Percentiles rank a stretch among this genome's conserved stretches.
phyloP scores from a whole-genome alignment of 64 coral and sea anemone species.

The Dendronephthya gigantea region DNA sequence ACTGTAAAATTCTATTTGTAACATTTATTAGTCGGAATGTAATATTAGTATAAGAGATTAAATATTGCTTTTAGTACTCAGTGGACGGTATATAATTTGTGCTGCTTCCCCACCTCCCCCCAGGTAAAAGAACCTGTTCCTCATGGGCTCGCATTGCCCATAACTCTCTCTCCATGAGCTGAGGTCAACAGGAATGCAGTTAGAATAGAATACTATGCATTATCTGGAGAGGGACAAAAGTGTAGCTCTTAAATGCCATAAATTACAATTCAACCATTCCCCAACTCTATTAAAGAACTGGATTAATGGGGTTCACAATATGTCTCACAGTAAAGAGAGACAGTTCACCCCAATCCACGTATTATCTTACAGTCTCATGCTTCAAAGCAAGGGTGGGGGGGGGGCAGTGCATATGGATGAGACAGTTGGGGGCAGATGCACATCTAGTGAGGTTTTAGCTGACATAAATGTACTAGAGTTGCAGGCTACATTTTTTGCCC shows the following conservation, averaged over 20 bases:
- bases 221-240: constrained; percentile 26
- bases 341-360: neutral
- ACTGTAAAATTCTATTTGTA: too few relatives aligned
- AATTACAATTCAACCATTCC: constrained; percentile 12
- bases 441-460: constrained; percentile 5
- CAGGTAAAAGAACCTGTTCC: too few relatives aligned
- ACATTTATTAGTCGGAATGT: too few relatives aligned
- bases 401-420: neutral
- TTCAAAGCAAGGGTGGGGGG: constrained; percentile 37
- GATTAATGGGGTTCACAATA: constrained; percentile 44
- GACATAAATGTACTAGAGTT: constrained; percentile 39
- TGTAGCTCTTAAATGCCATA: constrained; percentile 1
- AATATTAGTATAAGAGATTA: too few relatives aligned
- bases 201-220: too few relatives aligned
- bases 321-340: constrained; percentile 3
- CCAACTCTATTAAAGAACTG: constrained; percentile 26
- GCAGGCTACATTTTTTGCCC: constrained; percentile 42
- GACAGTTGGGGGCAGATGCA: constrained; percentile 10
- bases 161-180: too few relatives aligned
- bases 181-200: too few relatives aligned
- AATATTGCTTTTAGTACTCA: too few relatives aligned
- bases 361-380: constrained; percentile 33
- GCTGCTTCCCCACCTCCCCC: too few relatives aligned
- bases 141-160: too few relatives aligned
- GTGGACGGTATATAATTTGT: too few relatives aligned